Evolutionary conservation across 2,113 vertebrate genomes (phyloP).

Genomic region (Grammomys surdaster): DNA sequence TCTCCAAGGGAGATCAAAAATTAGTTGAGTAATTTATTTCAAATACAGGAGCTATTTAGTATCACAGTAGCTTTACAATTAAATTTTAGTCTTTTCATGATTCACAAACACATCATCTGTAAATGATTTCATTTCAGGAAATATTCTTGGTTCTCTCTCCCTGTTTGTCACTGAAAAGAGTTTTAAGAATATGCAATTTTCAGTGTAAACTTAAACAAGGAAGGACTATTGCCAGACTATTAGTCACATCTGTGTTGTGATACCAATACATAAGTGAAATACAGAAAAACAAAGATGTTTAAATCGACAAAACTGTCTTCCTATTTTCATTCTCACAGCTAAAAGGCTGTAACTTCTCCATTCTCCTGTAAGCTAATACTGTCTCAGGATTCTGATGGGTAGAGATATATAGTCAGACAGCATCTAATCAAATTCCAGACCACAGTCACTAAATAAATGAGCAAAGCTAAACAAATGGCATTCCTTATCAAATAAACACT

Average conservation of each 20-base stretch:
- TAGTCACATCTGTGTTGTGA: conserved; percentile 34
- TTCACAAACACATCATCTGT: conserved; percentile 64
- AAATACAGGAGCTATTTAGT: conserved; percentile 65
- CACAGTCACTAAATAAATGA: conserved; percentile 69
- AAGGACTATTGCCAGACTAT: conserved; percentile 54
- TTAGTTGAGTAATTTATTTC: conserved; percentile 67
- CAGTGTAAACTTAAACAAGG: conserved; percentile 59
- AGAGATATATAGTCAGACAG: conserved; percentile 30
- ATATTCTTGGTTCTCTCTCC: conserved; percentile 52
- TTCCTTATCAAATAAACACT: conserved; percentile 80
- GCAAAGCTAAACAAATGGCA: conserved; percentile 71
- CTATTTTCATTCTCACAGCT: conserved; percentile 34
- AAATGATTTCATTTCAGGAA: conserved; percentile 66
- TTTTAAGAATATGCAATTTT: conserved; percentile 65
- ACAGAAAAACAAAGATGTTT: conserved; percentile 63
- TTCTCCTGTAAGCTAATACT: conserved; percentile 28
- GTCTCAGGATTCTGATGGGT: conserved; percentile 59
- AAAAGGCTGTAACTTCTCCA: conserved; percentile 49
- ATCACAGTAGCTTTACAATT: conserved; percentile 65
- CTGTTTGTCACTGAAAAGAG: conserved; percentile 50
- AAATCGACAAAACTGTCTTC: conserved; percentile 58
- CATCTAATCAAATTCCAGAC: conserved; percentile 75
- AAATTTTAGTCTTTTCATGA: conserved; percentile 72
- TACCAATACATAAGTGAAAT: conserved; percentile 55
- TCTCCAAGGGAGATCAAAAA: conserved; percentile 69